A percentile compares a stretch with the other conserved stretches of the same genome.
Evolutionary conservation across 2,888 invertebrate genomes (phyloP).

Genomic region (Cosmia pyralina): DNA sequence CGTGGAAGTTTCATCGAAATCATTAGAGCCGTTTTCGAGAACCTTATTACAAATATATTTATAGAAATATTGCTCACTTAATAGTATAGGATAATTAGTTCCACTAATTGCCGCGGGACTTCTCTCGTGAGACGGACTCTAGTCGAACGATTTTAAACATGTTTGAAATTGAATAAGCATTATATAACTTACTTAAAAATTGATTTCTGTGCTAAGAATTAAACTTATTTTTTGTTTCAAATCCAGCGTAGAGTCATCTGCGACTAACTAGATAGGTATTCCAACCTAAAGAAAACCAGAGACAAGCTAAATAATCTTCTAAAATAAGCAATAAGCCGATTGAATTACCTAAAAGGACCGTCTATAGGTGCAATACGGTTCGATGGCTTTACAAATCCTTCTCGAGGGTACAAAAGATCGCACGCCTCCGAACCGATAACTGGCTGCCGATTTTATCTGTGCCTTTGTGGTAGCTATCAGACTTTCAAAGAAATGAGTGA

Average conservation of each 20-base stretch:
- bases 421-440: constrained; percentile 71
- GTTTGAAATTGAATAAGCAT: background rate
- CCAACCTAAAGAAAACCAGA: constrained; percentile 11
- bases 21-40: too few species aligned
- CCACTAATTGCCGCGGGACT: too few species aligned
- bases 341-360: constrained; percentile 65
- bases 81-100: too few species aligned
- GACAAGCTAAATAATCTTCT: constrained; percentile 22
- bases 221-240: constrained; percentile 1
- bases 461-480: constrained; percentile 71
- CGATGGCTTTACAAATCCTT: constrained; percentile 72
- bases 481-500: constrained; percentile 72
- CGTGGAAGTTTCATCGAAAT: too few species aligned
- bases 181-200: background rate
- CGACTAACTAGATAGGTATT: background rate
- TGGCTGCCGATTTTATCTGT: constrained; percentile 76
- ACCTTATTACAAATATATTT: too few species aligned
- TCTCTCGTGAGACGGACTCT: too few species aligned
- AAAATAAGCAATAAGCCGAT: constrained; percentile 62
- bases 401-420: constrained; percentile 72
- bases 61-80: too few species aligned
- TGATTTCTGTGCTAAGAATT: background rate
- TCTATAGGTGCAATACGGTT: constrained; percentile 66
- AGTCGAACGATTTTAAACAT: background rate
- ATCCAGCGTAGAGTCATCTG: background rate